These are phyloP conservation scores for Drosophila nigricruria DNA, from an alignment of 2,888 invertebrate genomes.

Conservation along the genomic window DNA sequence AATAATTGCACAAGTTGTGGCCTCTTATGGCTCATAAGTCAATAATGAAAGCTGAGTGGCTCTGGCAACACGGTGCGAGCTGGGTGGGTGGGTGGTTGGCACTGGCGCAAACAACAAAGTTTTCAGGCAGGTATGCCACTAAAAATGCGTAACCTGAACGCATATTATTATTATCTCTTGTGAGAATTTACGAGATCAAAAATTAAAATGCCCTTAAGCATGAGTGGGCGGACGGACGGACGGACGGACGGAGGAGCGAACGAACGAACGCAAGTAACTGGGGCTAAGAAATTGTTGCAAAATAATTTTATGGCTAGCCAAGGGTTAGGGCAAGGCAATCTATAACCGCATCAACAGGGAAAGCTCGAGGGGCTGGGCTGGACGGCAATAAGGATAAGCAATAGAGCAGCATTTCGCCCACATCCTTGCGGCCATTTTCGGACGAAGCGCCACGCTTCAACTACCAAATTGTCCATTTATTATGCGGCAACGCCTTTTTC, in stretches of 20 bases:
- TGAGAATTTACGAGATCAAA: constrained; percentile 82
- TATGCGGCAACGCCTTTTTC: constrained; percentile 83
- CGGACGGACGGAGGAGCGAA: not conserved
- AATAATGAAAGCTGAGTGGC: constrained; percentile 56
- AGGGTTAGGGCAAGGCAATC: constrained; percentile 70
- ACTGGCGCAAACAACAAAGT: constrained; percentile 43
- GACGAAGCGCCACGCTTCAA: constrained; percentile 70
- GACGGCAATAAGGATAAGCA: constrained; percentile 37
- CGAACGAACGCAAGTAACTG: constrained; percentile 44
- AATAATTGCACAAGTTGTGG: constrained; percentile 79
- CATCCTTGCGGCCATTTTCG: constrained; percentile 74
- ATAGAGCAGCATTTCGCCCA: constrained; percentile 53
- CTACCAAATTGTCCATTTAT: constrained; percentile 83
- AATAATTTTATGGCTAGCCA: constrained; percentile 77
- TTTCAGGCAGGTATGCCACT: constrained; percentile 60
- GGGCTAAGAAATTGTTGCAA: constrained; percentile 77
- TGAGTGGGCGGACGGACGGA: not conserved
- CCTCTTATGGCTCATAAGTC: constrained; percentile 77
- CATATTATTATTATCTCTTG: constrained; percentile 81
- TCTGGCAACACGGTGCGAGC: not conserved
- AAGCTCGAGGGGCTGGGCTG: constrained; percentile 30
- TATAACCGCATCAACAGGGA: constrained; percentile 69
- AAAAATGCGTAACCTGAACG: constrained; percentile 75
- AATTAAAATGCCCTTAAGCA: constrained; percentile 77
- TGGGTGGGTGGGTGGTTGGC: not conserved